Evolutionary conservation across 2,797 vertebrate species (phyloP).

Genomic region (Squalus acanthias): DNA sequence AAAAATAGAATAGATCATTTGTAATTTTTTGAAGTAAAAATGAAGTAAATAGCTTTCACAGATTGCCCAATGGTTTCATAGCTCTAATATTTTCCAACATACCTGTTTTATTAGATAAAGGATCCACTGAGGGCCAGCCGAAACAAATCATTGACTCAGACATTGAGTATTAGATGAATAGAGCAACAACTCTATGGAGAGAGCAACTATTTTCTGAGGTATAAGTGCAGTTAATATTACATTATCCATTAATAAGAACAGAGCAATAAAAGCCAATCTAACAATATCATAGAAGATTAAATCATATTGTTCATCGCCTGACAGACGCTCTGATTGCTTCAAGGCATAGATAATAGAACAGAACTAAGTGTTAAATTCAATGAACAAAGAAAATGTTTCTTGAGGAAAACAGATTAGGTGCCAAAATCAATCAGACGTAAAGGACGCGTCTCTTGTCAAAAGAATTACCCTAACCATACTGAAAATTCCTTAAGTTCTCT

Average conservation of each 20-base stretch:
- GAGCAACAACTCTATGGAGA: neutral
- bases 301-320: neutral
- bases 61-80: neutral
- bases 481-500: too few species aligned
- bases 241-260: slow-evolving; percentile 5
- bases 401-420: neutral
- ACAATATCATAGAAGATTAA: neutral
- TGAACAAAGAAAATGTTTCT: neutral
- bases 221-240: neutral
- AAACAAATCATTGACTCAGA: neutral
- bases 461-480: neutral
- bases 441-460: neutral
- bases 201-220: neutral
- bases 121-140: neutral
- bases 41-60: neutral
- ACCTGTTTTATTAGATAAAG: neutral
- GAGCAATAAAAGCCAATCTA: neutral
- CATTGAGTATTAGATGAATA: neutral
- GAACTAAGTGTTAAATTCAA: neutral
- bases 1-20: neutral
- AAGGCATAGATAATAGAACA: neutral
- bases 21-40: neutral
- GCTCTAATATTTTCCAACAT: neutral
- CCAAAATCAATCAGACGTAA: neutral
- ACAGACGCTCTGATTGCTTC: neutral